Evolutionary conservation across 2,113 vertebrate species (phyloP), one percentile per base, ranked within the genome.

Genomic region (Epinephelus fuscoguttatus): DNA sequence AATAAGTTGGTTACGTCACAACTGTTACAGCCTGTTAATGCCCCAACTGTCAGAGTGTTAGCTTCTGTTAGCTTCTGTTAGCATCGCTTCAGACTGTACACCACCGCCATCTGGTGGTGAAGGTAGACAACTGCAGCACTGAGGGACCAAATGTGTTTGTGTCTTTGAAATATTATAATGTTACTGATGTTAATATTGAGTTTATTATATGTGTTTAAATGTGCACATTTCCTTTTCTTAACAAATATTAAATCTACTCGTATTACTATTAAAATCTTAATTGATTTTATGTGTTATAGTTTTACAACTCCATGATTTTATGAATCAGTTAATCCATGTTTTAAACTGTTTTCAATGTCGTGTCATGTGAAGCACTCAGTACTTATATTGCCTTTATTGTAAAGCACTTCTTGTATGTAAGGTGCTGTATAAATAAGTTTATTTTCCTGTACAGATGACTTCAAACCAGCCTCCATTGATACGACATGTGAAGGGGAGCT

Each of bases 391-490:
- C 30, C 30, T 30, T 5, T 30, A 30, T 5, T 30, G 30, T 30
- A 4, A 30, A 30, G 30, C 33, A 37, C 6, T 6, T 37, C 33
- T 37, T 37, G 33, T 37, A 7, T 37, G 33, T 8, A 6, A 37
- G 33, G 33, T 37, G 6, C 33, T 7, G 1, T 23, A 37, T 2
- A 7, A 21, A 69, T 33, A 13, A 9, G 27, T 30, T 2, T 5
- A 11, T 75, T 50, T 9, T 66, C 86, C 78, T 1, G 15, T 70
- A 72, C 94, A 99, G 98, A 99, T 98, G 98, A 99, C 90, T 99
- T 99, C 90, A 99, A 99, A 88, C 98, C 98, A 87, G 98, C 98
- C 17, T 99, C 98, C 64, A 99, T 99, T 90, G 98, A 99, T 81
- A 98, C 97, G 19, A 90, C 97, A 23, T 98, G 97, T 94, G 97